Conservation (phyloP, 2,113 vertebrate genomes). For the Lepus timidus region DNA sequence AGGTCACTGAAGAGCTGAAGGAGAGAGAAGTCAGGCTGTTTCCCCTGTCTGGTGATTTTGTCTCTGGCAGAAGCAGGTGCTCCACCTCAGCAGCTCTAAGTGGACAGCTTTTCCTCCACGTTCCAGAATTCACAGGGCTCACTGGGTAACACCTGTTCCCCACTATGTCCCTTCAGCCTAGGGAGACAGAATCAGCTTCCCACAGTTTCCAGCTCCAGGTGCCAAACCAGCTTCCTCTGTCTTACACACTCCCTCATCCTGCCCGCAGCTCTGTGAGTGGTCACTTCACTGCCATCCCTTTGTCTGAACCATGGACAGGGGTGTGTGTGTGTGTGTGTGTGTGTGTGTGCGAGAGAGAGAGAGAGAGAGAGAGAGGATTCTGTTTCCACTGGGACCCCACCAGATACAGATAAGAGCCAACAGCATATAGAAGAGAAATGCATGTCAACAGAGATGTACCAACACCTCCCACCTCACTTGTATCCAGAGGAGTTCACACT, state of each 20-base stretch:
- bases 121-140: background rate
- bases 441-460: background rate
- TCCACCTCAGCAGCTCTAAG: background rate
- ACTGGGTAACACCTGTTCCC: background rate
- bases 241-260: background rate
- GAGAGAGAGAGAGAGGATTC: too few relatives aligned
- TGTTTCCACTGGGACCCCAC: background rate
- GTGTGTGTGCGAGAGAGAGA: too few relatives aligned
- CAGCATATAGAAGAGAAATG: background rate
- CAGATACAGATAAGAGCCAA: background rate
- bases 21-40: background rate
- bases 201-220: background rate
- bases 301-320: background rate
- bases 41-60: background rate
- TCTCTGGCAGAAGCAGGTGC: background rate
- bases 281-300: background rate
- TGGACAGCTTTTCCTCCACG: background rate
- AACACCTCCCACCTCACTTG: background rate
- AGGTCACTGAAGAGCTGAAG: background rate
- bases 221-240: background rate
- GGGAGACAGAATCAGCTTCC: background rate
- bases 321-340: background rate
- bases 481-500: background rate
- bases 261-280: background rate
- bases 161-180: background rate